Percentiles rank a stretch among this genome's conserved stretches.
These are phyloP conservation scores for Drosophila kepulauana DNA, from an alignment of 1,140 invertebrate genomes.

Conservation along the genomic window DNA sequence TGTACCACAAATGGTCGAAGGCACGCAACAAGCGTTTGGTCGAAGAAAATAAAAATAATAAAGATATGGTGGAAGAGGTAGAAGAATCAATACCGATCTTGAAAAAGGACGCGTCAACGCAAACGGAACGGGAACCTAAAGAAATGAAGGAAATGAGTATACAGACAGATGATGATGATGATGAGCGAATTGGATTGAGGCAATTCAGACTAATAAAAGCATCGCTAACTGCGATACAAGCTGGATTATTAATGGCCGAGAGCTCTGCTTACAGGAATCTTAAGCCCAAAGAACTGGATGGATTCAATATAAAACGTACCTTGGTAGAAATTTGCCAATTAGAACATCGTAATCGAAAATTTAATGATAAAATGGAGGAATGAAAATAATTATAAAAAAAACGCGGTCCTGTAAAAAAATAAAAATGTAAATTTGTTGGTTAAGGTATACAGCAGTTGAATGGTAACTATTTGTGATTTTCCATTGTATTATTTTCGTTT, in stretches of 20 bases:
- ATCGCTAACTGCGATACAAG: not conserved
- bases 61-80: no score
- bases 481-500: constrained; percentile 74
- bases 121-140: not conserved
- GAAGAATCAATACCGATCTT: no score
- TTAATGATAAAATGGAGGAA: not conserved
- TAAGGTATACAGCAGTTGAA: constrained; percentile 31
- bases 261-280: not conserved
- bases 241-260: not conserved
- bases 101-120: not conserved
- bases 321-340: not conserved
- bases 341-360: not conserved
- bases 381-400: no score
- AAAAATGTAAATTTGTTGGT: no score
- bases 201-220: not conserved
- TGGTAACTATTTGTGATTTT: not conserved
- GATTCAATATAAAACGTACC: not conserved
- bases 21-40: not conserved
- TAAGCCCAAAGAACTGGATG: not conserved
- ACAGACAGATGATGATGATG: not conserved
- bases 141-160: not conserved
- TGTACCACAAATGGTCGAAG: not conserved
- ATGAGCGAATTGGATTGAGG: not conserved
- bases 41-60: not conserved
- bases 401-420: no score